phyloP scores from a whole-genome alignment of 2,113 vertebrate genomes.

The Sceloporus tristichus region DNA sequence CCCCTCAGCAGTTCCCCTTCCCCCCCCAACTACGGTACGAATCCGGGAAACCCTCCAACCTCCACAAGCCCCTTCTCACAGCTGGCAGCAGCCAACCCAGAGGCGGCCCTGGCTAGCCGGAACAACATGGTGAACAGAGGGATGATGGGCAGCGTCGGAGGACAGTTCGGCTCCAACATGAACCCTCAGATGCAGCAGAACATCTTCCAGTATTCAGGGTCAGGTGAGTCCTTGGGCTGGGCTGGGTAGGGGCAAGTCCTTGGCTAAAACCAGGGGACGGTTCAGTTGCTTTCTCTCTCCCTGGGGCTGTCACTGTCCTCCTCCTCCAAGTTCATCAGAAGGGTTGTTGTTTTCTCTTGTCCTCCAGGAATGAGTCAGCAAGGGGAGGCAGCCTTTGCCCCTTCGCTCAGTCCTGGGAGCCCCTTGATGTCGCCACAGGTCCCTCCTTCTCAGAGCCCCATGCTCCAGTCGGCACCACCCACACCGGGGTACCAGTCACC shows the following conservation, averaged over 20 bases:
- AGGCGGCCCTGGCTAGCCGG: constrained; percentile 81
- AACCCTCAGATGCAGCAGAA: constrained; percentile 87
- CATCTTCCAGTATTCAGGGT: constrained; percentile 90
- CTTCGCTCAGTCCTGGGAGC: constrained; percentile 90
- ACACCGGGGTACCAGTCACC: constrained; percentile 91
- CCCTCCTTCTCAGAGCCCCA: constrained; percentile 88
- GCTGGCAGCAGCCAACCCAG: constrained; percentile 79
- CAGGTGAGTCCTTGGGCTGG: constrained; percentile 78
- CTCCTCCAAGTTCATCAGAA: background rate
- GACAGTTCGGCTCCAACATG: constrained; percentile 84
- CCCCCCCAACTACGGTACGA: constrained; percentile 86
- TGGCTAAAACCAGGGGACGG: background rate
- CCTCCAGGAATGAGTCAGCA: constrained; percentile 87
- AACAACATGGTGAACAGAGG: constrained; percentile 82
- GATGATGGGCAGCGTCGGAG: constrained; percentile 85
- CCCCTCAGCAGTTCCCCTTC: constrained; percentile 88
- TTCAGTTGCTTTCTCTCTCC: background rate
- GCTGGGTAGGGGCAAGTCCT: too few species aligned
- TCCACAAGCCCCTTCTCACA: constrained; percentile 90
- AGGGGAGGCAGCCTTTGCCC: constrained; percentile 84
- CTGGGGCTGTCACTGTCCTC: background rate
- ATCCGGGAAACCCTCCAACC: constrained; percentile 85
- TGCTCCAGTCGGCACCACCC: constrained; percentile 87
- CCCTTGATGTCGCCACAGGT: constrained; percentile 91
- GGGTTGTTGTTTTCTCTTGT: constrained; percentile 10